Evolutionary conservation across 1,140 invertebrate genomes (phyloP).

Genomic region (Bilobella aurantiaca): DNA sequence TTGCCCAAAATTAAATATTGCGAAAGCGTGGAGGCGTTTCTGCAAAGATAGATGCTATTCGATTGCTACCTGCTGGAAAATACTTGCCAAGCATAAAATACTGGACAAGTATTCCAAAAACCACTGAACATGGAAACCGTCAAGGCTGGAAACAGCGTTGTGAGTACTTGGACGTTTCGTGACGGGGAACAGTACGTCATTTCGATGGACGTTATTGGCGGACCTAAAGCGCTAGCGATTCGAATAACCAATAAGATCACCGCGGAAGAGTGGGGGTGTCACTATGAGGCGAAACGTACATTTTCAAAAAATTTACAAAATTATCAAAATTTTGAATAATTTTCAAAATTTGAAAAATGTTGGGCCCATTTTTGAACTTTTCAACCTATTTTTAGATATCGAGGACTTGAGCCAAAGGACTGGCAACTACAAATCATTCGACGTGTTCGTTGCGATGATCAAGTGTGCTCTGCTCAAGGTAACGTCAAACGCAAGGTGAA

Average conservation of each 20-base stretch:
- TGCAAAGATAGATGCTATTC: no score
- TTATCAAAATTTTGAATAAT: no score
- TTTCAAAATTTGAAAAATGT: background rate
- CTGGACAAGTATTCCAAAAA: no score
- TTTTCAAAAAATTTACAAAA: slow-evolving; percentile 14
- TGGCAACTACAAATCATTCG: slow-evolving; percentile 47
- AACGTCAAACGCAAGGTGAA: slow-evolving; percentile 12
- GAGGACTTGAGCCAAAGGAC: slow-evolving; percentile 47
- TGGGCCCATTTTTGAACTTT: background rate
- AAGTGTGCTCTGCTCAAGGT: slow-evolving; percentile 46
- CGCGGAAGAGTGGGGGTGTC: slow-evolving; percentile 46
- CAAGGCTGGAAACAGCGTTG: no score
- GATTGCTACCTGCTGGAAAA: no score
- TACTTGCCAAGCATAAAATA: no score
- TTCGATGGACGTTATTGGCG: slow-evolving; percentile 6
- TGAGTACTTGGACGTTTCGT: slow-evolving; percentile 18
- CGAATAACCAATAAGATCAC: slow-evolving; percentile 42
- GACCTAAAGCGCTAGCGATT: background rate
- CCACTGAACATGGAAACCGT: no score
- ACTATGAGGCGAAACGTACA: slow-evolving; percentile 44
- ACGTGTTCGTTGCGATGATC: slow-evolving; percentile 45
- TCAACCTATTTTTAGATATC: slow-evolving; percentile 41
- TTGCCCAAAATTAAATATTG: no score
- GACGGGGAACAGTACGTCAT: slow-evolving; percentile 29
- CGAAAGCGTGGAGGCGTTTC: no score